These are phyloP conservation scores for Caenorhabditis remanei DNA, from an alignment of 1,140 invertebrate genomes.

Conservation along the genomic window DNA sequence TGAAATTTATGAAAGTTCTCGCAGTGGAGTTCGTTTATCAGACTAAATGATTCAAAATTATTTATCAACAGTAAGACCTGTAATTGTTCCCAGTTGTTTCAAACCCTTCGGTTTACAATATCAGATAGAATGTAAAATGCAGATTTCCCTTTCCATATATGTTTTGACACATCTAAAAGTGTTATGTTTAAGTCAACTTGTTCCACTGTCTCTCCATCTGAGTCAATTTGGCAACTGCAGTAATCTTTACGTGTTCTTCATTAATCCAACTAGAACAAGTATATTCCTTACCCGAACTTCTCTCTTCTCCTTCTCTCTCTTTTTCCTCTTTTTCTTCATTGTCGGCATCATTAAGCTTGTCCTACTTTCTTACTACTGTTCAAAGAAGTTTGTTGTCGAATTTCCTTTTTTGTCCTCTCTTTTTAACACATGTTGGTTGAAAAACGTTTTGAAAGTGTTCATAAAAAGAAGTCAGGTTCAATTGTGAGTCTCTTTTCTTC, in stretches of 20 bases:
- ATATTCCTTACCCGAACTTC: not conserved
- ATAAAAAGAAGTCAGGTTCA: slow-evolving; percentile 7
- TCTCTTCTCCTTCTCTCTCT: not conserved
- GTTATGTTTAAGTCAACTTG: not conserved
- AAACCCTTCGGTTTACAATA: too few relatives aligned
- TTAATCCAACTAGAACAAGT: slow-evolving; percentile 22
- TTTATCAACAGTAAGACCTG: too few relatives aligned
- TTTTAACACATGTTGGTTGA: not conserved
- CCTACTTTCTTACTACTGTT: slow-evolving; percentile 46
- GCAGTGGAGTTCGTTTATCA: too few relatives aligned
- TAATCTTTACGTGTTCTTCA: not conserved
- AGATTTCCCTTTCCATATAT: too few relatives aligned
- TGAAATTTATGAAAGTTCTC: too few relatives aligned
- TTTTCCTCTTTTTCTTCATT: not conserved
- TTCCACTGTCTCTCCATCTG: not conserved
- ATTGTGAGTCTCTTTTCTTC: not conserved
- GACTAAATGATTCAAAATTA: too few relatives aligned
- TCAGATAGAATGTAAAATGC: too few relatives aligned
- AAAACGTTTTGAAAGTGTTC: slow-evolving; percentile 43
- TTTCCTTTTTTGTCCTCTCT: not conserved
- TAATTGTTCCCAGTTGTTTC: too few relatives aligned
- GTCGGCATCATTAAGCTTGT: slow-evolving; percentile 50
- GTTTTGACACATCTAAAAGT: slow-evolving; percentile 8
- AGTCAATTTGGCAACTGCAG: slow-evolving; percentile 13
- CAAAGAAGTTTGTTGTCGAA: slow-evolving; percentile 13